Conservation (phyloP, 1,140 invertebrate genomes). For the Anastrepha ludens region DNA sequence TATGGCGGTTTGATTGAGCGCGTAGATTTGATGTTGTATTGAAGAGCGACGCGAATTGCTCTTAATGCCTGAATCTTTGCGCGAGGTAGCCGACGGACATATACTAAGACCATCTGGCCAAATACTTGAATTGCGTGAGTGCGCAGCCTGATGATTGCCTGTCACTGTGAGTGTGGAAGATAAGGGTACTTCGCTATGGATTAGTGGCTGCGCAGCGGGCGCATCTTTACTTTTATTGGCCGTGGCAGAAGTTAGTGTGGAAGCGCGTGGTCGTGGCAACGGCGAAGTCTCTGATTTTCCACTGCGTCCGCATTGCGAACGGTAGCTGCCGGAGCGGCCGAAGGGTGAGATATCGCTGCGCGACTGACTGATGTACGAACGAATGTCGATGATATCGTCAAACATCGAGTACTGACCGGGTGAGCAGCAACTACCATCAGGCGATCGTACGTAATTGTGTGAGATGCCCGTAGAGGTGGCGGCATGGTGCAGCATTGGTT, state of each 20-base stretch:
- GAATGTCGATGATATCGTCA: slow-evolving; percentile 79
- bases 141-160: slow-evolving; percentile 52
- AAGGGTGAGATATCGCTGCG: slow-evolving; percentile 81
- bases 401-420: slow-evolving; percentile 72
- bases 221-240: slow-evolving; percentile 37
- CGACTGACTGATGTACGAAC: slow-evolving; percentile 82
- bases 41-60: slow-evolving; percentile 89
- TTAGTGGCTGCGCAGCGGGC: slow-evolving; percentile 10
- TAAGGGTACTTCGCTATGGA: background rate
- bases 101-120: slow-evolving; percentile 81
- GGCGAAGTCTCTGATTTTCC: slow-evolving; percentile 72
- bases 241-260: slow-evolving; percentile 71
- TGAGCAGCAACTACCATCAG: slow-evolving; percentile 68
- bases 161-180: slow-evolving; percentile 32
- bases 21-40: slow-evolving; percentile 86
- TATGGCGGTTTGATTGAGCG: slow-evolving; percentile 80
- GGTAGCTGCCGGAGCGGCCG: slow-evolving; percentile 78
- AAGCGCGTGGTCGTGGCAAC: slow-evolving; percentile 77
- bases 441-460: slow-evolving; percentile 63
- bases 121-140: slow-evolving; percentile 68
- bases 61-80: slow-evolving; percentile 90
- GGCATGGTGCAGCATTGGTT: slow-evolving; percentile 65
- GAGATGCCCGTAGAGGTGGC: slow-evolving; percentile 65
- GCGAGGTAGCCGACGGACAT: slow-evolving; percentile 84
- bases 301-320: slow-evolving; percentile 78